Conservation (phyloP, 2,113 vertebrate species). For the Alethe castanea region DNA sequence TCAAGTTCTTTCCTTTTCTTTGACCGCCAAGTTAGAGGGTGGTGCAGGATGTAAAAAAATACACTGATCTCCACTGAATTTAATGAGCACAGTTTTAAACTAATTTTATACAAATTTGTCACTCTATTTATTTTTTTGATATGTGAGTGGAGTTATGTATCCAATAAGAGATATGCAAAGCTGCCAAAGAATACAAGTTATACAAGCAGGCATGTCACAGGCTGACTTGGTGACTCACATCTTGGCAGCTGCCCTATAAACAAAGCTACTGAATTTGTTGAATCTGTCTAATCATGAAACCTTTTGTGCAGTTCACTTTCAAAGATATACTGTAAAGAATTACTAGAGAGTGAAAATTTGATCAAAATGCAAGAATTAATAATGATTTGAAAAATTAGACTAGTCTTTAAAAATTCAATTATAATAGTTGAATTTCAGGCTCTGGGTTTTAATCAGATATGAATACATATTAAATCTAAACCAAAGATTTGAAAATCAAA, state of each 20-base stretch:
- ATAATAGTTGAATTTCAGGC: neutral
- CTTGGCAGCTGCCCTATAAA: conserved; percentile 45
- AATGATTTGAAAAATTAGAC: neutral
- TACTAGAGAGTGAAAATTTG: conserved; percentile 21
- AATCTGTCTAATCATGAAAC: neutral
- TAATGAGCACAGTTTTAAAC: neutral
- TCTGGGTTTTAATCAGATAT: neutral
- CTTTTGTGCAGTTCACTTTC: neutral
- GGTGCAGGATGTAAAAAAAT: neutral
- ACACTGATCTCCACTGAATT: neutral
- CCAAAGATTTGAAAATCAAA: neutral
- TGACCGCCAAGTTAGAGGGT: neutral
- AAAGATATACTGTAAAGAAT: neutral
- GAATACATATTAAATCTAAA: neutral
- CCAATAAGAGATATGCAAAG: neutral
- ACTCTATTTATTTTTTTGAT: neutral
- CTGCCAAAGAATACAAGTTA: conserved; percentile 49
- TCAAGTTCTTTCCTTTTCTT: neutral
- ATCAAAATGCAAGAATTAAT: neutral
- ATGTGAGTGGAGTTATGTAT: neutral
- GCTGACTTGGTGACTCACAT: conserved; percentile 57
- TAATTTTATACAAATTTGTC: neutral
- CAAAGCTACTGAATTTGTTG: conserved; percentile 47
- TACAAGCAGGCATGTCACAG: conserved; percentile 52
- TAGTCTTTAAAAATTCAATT: neutral